Percentiles rank a stretch among this genome's conserved stretches.
Evolutionary conservation across 23 tunicate species (phyloP).

Genomic region (Ciona savignyi): DNA sequence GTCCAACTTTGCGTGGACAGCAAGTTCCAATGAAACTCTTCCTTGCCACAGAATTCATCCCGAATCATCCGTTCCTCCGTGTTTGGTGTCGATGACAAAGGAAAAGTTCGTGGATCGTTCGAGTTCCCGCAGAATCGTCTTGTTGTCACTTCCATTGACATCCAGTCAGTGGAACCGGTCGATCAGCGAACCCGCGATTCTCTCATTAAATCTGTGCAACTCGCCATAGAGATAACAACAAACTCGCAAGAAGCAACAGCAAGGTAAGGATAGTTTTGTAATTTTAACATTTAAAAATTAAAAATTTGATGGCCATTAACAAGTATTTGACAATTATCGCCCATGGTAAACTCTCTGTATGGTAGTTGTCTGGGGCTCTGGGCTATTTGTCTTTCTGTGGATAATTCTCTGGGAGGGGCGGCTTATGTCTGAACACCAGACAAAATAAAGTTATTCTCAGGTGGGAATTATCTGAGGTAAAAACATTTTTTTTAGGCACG

Average conservation of each 20-base stretch:
- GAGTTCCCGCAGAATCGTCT: conserved; percentile 76
- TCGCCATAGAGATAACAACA: conserved; percentile 97
- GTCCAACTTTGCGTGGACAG: neutral
- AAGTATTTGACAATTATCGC: too few species aligned
- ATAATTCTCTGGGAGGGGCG: too few species aligned
- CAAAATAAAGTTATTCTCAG: too few species aligned
- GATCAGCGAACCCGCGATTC: conserved; percentile 95
- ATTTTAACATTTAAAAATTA: too few species aligned
- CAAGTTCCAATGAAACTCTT: neutral
- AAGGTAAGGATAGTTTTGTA: conserved; percentile 38
- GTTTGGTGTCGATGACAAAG: conserved; percentile 78
- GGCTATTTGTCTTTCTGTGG: too few species aligned
- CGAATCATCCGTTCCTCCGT: conserved; percentile 93
- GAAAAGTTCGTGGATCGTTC: conserved; percentile 74
- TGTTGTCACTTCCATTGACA: conserved; percentile 86
- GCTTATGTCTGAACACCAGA: too few species aligned
- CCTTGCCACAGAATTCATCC: conserved; percentile 49
- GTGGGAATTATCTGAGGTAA: too few species aligned
- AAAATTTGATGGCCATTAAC: too few species aligned
- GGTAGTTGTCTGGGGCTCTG: too few species aligned
- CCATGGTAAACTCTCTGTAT: too few species aligned
- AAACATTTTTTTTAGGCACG: conserved; percentile 41
- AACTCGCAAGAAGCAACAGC: conserved; percentile 98
- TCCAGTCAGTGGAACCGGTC: conserved; percentile 97
- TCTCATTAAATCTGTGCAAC: conserved; percentile 90